A percentile compares a stretch with the other conserved stretches of the same genome.
Conservation (phyloP, 1,140 invertebrate species). For the Drosophila setifemur region DNA sequence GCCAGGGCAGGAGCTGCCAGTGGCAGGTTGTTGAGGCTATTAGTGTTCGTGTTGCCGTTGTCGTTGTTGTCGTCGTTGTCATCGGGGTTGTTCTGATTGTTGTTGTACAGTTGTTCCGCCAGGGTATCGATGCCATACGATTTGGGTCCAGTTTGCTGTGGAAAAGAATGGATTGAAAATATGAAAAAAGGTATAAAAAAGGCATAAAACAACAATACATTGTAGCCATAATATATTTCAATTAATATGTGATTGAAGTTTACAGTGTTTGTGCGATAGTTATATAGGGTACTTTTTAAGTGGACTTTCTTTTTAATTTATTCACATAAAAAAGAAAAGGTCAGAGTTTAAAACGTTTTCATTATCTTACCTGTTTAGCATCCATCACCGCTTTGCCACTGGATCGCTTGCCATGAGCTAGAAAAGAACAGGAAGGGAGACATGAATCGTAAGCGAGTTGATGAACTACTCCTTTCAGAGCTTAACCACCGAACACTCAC, state of each 20-base stretch:
- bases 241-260: no score
- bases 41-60: constrained; percentile 31
- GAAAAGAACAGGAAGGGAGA: background rate
- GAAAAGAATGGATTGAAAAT: background rate
- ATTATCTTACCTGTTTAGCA: constrained; percentile 47
- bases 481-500: constrained; percentile 50
- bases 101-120: constrained; percentile 51
- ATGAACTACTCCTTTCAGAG: background rate
- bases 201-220: no score
- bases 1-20: background rate
- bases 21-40: constrained; percentile 13
- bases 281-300: no score
- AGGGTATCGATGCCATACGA: constrained; percentile 34
- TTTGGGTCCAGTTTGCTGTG: constrained; percentile 17
- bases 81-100: constrained; percentile 21
- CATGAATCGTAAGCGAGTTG: background rate
- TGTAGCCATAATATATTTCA: no score
- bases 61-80: constrained; percentile 34
- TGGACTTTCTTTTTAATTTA: no score
- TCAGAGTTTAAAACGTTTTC: background rate
- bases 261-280: no score
- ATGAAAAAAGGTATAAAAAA: background rate
- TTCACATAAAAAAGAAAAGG: no score
- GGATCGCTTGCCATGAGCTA: constrained; percentile 77
- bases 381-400: constrained; percentile 33